These are phyloP conservation scores for Excalfactoria chinensis DNA, from an alignment of 2,113 vertebrate genomes.

Conservation along the genomic window DNA sequence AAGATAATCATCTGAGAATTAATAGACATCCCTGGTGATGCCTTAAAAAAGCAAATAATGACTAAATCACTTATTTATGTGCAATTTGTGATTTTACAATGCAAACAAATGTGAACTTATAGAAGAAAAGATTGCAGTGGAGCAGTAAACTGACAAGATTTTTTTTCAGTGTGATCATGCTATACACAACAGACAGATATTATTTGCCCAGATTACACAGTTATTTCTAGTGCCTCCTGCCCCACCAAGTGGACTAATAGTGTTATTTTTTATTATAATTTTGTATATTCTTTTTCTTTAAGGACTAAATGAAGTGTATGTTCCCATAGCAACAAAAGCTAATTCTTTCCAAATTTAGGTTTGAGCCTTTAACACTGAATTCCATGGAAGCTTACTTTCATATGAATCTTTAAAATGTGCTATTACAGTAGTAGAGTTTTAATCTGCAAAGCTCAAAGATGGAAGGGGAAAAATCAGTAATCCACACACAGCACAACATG, in stretches of 20 bases:
- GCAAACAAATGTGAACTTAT: slow-evolving; percentile 59
- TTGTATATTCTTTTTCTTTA: slow-evolving; percentile 48
- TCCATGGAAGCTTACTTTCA: slow-evolving; percentile 38
- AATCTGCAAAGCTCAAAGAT: slow-evolving; percentile 27
- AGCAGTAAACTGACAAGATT: slow-evolving; percentile 52
- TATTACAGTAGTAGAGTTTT: background rate
- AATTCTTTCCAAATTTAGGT: slow-evolving; percentile 65
- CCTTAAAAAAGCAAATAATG: slow-evolving; percentile 73
- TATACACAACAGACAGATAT: slow-evolving; percentile 29
- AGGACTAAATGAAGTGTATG: slow-evolving; percentile 47
- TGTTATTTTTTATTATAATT: slow-evolving; percentile 78
- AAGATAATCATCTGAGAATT: slow-evolving; percentile 67
- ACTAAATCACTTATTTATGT: slow-evolving; percentile 52
- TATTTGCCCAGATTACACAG: slow-evolving; percentile 21
- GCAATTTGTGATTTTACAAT: slow-evolving; percentile 70
- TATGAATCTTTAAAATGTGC: slow-evolving; percentile 25
- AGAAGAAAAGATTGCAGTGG: slow-evolving; percentile 30
- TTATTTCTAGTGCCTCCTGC: slow-evolving; percentile 85
- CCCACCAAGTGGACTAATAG: slow-evolving; percentile 92
- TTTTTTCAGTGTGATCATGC: slow-evolving; percentile 25
- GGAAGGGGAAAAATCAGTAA: background rate
- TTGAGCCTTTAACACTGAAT: slow-evolving; percentile 48
- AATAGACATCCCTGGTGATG: slow-evolving; percentile 42
- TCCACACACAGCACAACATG: background rate
- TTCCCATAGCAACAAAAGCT: slow-evolving; percentile 66